These are phyloP conservation scores for Cryptophagus acutangulus DNA, from an alignment of 2,888 invertebrate species.

Conservation along the genomic window DNA sequence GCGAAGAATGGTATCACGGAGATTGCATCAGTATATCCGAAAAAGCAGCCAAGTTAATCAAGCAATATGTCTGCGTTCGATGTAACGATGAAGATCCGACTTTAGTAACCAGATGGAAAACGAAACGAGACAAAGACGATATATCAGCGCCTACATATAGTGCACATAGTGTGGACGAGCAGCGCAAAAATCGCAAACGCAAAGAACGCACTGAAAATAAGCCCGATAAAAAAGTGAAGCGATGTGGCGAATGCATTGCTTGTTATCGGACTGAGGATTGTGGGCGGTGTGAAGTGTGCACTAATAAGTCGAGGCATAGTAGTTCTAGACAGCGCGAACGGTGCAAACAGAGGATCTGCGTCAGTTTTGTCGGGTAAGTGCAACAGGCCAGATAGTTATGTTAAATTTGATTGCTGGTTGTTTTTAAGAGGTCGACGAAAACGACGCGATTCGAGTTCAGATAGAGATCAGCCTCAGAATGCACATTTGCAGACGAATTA, in stretches of 20 bases:
- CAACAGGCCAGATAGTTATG: no score
- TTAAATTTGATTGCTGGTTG: slow-evolving; percentile 1
- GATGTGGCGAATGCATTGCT: slow-evolving; percentile 73
- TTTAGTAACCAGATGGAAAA: slow-evolving; percentile 56
- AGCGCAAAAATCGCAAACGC: slow-evolving; percentile 37
- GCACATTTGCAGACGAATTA: slow-evolving; percentile 55
- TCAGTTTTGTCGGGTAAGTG: slow-evolving; percentile 44
- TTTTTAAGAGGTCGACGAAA: slow-evolving; percentile 38
- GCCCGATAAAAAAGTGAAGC: slow-evolving; percentile 49
- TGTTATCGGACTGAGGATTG: slow-evolving; percentile 67
- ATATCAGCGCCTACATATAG: slow-evolving; percentile 23
- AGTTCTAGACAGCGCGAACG: slow-evolving; percentile 44
- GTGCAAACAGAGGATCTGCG: slow-evolving; percentile 52
- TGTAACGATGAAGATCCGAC: slow-evolving; percentile 80
- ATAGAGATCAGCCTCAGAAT: slow-evolving; percentile 49
- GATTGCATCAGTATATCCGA: slow-evolving; percentile 95
- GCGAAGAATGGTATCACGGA: slow-evolving; percentile 95
- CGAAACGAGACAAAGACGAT: slow-evolving; percentile 38
- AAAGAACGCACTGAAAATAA: slow-evolving; percentile 41
- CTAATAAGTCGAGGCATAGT: slow-evolving; percentile 42
- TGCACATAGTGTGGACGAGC: slow-evolving; percentile 28
- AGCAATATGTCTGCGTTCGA: slow-evolving; percentile 86
- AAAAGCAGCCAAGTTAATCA: slow-evolving; percentile 87
- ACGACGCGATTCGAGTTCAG: slow-evolving; percentile 42
- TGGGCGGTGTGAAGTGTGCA: slow-evolving; percentile 63